Evolutionary conservation across 37 sponge, comb jelly and placozoan species (phyloP).

Genomic region (Hormiphora californensis): DNA sequence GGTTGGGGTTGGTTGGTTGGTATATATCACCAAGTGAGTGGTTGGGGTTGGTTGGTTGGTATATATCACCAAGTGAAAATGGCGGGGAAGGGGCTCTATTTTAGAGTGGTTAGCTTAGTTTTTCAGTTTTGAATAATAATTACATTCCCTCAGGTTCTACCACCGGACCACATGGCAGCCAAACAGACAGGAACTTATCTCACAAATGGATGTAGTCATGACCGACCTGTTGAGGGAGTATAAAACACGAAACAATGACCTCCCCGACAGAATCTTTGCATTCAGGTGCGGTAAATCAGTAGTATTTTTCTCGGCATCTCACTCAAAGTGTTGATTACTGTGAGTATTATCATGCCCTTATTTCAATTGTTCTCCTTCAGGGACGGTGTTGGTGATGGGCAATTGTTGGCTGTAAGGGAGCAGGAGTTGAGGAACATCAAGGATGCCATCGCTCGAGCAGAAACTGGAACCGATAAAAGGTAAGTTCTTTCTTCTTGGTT

Average conservation of each 20-base stretch:
- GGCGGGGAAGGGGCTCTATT: too few relatives aligned
- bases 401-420: slow-evolving; percentile 67
- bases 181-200: slow-evolving; percentile 82
- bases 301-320: neutral
- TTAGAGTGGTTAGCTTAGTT: too few relatives aligned
- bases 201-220: slow-evolving; percentile 70
- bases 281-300: slow-evolving; percentile 58
- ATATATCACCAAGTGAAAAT: too few relatives aligned
- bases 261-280: slow-evolving; percentile 87
- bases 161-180: slow-evolving; percentile 78
- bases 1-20: too few relatives aligned
- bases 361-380: neutral
- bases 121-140: too few relatives aligned
- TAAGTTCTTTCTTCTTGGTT: too few relatives aligned
- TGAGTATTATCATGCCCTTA: neutral
- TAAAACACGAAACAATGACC: slow-evolving; percentile 55
- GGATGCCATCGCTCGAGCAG: neutral
- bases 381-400: slow-evolving; percentile 98
- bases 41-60: too few relatives aligned
- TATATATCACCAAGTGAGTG: too few relatives aligned
- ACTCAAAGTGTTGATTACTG: neutral
- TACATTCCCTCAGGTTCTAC: slow-evolving; percentile 66
- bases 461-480: too few relatives aligned
- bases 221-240: slow-evolving; percentile 46
- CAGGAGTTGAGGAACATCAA: slow-evolving; percentile 54